phyloP scores from a whole-genome alignment of 2,113 vertebrate genomes.

The Phalacrocorax carbo region DNA sequence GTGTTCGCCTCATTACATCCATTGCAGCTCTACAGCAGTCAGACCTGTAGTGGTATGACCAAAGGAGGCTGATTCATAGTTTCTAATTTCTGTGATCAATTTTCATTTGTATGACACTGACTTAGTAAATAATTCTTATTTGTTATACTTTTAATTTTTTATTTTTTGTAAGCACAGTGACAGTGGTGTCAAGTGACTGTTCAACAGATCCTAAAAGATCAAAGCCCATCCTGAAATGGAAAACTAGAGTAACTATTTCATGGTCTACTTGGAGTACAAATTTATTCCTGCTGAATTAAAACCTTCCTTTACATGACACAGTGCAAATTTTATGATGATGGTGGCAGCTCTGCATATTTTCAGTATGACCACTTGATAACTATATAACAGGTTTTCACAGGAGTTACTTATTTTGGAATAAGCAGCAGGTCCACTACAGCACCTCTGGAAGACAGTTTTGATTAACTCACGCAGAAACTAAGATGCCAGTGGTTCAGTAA shows the following conservation, averaged over 20 bases:
- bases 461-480: neutral
- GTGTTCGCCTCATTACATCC: neutral
- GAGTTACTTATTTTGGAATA: neutral
- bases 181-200: neutral
- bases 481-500: neutral
- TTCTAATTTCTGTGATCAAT: neutral
- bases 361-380: neutral
- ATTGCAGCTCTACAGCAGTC: neutral
- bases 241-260: neutral
- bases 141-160: neutral
- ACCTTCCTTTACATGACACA: neutral
- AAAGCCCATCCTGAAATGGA: neutral
- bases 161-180: neutral
- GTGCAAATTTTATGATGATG: neutral
- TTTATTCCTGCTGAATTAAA: neutral
- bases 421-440: neutral
- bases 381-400: neutral
- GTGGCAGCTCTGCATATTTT: neutral
- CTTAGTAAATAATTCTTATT: neutral
- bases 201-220: neutral
- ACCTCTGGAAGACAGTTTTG: neutral
- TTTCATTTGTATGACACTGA: neutral
- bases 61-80: neutral
- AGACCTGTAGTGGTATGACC: neutral
- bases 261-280: neutral